Conservation (phyloP, 2,113 vertebrate species). For the Ibidorhyncha struthersii region DNA sequence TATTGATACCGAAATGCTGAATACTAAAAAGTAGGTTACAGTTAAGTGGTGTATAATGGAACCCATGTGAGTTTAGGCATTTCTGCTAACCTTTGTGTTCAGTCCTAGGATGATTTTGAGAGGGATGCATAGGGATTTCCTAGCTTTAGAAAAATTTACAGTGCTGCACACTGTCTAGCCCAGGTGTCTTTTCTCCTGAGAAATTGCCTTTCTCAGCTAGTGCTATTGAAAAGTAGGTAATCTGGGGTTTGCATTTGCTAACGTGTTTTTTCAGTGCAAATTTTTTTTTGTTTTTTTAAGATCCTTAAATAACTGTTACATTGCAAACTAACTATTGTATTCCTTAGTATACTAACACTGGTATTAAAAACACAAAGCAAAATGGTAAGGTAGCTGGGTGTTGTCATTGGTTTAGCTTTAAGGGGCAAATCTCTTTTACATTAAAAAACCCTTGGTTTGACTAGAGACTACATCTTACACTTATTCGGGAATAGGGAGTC, state of each 20-base stretch:
- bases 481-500: not conserved
- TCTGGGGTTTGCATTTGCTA: not conserved
- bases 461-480: not conserved
- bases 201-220: not conserved
- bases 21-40: slow-evolving; percentile 60
- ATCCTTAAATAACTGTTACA: not conserved
- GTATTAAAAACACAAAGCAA: not conserved
- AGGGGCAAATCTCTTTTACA: not conserved
- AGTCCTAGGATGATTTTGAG: not conserved
- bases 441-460: not conserved
- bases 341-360: not conserved
- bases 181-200: not conserved
- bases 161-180: not conserved
- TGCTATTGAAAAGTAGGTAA: not conserved
- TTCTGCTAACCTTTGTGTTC: not conserved
- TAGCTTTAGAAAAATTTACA: not conserved
- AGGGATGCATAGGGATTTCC: not conserved
- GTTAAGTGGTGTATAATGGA: slow-evolving; percentile 35
- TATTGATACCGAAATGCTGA: slow-evolving; percentile 49
- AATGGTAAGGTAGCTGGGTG: not conserved
- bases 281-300: not conserved
- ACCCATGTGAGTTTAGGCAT: not conserved
- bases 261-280: not conserved
- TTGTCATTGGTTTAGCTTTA: not conserved
- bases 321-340: not conserved